Base-by-base conservation (phyloP, 1,140 invertebrate genomes). In the Venturia canescens region DNA sequence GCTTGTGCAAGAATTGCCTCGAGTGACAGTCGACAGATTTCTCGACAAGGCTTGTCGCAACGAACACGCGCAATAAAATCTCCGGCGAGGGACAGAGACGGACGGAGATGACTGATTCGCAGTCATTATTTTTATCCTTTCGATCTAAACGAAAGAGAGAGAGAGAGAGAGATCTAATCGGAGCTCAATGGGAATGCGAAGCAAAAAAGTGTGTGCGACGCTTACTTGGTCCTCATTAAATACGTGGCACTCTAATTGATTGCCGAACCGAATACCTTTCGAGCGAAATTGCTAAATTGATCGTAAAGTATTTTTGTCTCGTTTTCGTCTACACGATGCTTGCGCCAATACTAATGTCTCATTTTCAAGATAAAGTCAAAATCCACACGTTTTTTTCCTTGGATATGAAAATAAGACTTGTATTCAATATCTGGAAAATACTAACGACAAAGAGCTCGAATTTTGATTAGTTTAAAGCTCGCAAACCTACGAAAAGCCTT, bases 1-100 rank as follows among this genome's bases (percentile, higher is more conserved):
- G 21, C 57, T 60, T n/a, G 21, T n/a, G 21, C 57, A 60, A 60
- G 57, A 60, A 21, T 60, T 60, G 57, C 57, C 16, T 60, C 57
- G 57, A 60, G 57, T 60, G 57, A 60, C 57, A 60, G 57, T n/a
- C 57, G 57, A 60, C 57, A 60, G 57, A 60, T 60, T 21, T 60
- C 57, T 60, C 57, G 57, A 23, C 57, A 60, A 21, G 57, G 1
- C 57, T 60, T 60, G 57, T 60, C 57, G 57, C 57, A 60, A 60
- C 23, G n/a, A 60, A 7, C 57, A n/a, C 21, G 57, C 21, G 57
- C 57, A 60, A 60, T n/a, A 60, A 16, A 60, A 60, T 60, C 57
- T 60, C 18, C 7, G 18, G 18, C 6, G 57, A 60, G 21, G 23
- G 57, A 60, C 16, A 60, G 57, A 60, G 57, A 60, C 6, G n/a